These are phyloP conservation scores for Oryzias dopingdopingensis DNA, from an alignment of 2,797 vertebrate genomes.

Conservation along the genomic window DNA sequence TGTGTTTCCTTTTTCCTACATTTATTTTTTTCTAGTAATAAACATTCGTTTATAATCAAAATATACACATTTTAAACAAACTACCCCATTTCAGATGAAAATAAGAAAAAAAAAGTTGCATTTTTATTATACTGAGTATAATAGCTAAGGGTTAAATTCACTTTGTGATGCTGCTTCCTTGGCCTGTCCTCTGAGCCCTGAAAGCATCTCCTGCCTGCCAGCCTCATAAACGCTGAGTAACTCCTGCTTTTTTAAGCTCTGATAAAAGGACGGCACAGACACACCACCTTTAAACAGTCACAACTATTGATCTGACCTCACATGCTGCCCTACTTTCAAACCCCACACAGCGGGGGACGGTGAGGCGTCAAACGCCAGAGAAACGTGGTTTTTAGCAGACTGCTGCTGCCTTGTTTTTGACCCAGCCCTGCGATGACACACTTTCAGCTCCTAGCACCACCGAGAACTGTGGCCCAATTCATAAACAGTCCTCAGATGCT, in stretches of 20 bases:
- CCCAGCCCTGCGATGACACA: conserved; percentile 55
- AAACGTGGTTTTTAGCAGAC: conserved; percentile 14
- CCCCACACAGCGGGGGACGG: neutral
- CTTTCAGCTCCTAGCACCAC: conserved; percentile 52
- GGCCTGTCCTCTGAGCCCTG: conserved; percentile 18
- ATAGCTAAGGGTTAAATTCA: conserved; percentile 1
- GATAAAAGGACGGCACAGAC: conserved; percentile 32
- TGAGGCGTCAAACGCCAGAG: conserved; percentile 8
- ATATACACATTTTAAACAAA: neutral
- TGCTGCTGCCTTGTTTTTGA: conserved; percentile 10
- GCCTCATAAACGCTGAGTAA: conserved; percentile 37
- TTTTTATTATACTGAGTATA: neutral
- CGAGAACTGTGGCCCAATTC: conserved; percentile 68
- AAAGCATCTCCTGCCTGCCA: conserved; percentile 14
- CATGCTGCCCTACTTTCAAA: conserved; percentile 1
- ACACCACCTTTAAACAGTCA: conserved; percentile 17
- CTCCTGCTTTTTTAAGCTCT: conserved; percentile 32
- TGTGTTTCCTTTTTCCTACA: no score
- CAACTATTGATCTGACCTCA: conserved; percentile 10
- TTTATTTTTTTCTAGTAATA: neutral
- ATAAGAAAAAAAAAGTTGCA: no score
- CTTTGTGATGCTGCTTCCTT: conserved; percentile 2
- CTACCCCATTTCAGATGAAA: no score
- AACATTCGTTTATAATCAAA: neutral
- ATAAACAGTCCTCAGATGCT: conserved; percentile 47